A percentile compares a stretch with the other conserved stretches of the same genome.
These are phyloP conservation scores for Rhinella marina DNA, from an alignment of 2,797 vertebrate genomes.

Conservation along the genomic window DNA sequence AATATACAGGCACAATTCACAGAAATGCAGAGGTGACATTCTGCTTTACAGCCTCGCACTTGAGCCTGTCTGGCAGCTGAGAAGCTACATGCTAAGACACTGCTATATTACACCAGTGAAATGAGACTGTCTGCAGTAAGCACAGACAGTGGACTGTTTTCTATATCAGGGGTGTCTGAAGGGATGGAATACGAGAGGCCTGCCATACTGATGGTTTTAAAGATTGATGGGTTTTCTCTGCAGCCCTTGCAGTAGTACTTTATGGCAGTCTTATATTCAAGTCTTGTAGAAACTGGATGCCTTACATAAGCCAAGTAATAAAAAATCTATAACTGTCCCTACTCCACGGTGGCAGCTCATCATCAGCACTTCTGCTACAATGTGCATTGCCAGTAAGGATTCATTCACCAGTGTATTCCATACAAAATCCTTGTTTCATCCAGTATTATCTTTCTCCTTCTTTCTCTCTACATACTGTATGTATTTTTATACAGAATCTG, in stretches of 20 bases:
- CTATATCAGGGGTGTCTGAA: constrained; percentile 35
- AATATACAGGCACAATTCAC: neutral
- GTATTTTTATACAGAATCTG: too few relatives aligned
- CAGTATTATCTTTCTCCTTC: neutral
- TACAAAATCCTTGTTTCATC: neutral
- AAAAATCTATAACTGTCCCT: constrained; percentile 12
- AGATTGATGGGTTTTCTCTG: constrained; percentile 39
- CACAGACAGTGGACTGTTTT: constrained; percentile 33
- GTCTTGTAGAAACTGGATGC: constrained; percentile 20
- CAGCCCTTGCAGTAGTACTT: neutral
- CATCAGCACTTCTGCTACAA: neutral
- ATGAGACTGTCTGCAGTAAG: constrained; percentile 42
- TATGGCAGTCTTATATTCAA: constrained; percentile 4
- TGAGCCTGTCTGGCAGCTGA: constrained; percentile 9
- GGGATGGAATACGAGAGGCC: constrained; percentile 45
- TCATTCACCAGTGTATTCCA: constrained; percentile 1
- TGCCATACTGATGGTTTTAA: neutral
- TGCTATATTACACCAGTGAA: constrained; percentile 2
- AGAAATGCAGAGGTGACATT: neutral
- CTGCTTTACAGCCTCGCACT: neutral
- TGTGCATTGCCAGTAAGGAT: neutral
- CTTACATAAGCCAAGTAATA: constrained; percentile 14
- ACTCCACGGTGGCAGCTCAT: constrained; percentile 7
- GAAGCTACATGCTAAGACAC: neutral
- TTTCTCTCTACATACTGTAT: neutral